A percentile compares a stretch with the other conserved stretches of the same genome.
Conservation (phyloP, 2,797 vertebrate species). For the Typhlichthys subterraneus region DNA sequence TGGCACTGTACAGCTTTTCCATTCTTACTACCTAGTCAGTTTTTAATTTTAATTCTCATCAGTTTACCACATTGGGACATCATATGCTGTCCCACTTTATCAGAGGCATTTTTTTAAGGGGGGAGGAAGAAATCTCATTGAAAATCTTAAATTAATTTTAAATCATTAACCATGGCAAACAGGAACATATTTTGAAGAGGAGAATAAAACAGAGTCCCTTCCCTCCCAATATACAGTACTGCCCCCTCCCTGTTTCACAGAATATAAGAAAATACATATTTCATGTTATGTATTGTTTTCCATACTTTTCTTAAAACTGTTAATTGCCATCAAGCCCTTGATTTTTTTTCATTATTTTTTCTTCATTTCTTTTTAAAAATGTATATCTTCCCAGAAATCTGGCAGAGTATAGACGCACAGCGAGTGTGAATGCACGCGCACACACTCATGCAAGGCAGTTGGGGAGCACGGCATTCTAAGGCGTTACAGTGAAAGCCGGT, state of each 20-base stretch:
- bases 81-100: slow-evolving; percentile 65
- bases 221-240: slow-evolving; percentile 66
- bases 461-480: slow-evolving; percentile 77
- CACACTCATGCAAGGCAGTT: slow-evolving; percentile 68
- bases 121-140: slow-evolving; percentile 64
- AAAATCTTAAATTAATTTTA: slow-evolving; percentile 69
- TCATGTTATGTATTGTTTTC: slow-evolving; percentile 76
- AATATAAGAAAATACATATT: slow-evolving; percentile 81
- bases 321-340: slow-evolving; percentile 82
- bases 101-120: slow-evolving; percentile 57
- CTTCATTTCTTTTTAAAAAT: slow-evolving; percentile 54
- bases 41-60: slow-evolving; percentile 54
- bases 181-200: slow-evolving; percentile 66
- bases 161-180: slow-evolving; percentile 81
- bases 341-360: slow-evolving; percentile 52
- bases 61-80: slow-evolving; percentile 64
- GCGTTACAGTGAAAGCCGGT: slow-evolving; percentile 73
- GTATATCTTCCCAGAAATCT: slow-evolving; percentile 75
- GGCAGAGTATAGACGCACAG: slow-evolving; percentile 66
- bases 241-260: slow-evolving; percentile 60
- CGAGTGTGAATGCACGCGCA: slow-evolving; percentile 49
- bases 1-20: slow-evolving; percentile 82
- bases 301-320: slow-evolving; percentile 79
- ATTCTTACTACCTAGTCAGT: slow-evolving; percentile 49
- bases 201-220: slow-evolving; percentile 41